Percentiles rank a stretch among this genome's conserved stretches.
phyloP scores from a whole-genome alignment of 53 echinoderm and acorn worm species.

The Antedon mediterranea region DNA sequence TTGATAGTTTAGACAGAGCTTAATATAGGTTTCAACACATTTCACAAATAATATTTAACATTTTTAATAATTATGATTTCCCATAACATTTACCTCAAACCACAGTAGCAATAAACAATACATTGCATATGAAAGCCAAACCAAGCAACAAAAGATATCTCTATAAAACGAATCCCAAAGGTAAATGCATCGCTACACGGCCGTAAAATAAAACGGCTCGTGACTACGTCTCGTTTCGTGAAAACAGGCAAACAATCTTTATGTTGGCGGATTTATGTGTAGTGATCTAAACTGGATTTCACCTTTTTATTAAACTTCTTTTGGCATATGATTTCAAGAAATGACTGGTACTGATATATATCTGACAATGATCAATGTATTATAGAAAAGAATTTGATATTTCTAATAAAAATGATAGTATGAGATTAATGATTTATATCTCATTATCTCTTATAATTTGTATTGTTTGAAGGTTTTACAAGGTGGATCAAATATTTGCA shows the following conservation, averaged over 20 bases:
- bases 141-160: not conserved
- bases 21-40: too few species aligned
- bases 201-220: not conserved
- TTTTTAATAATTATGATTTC: too few species aligned
- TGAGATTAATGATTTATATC: too few species aligned
- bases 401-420: too few species aligned
- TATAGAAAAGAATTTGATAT: too few species aligned
- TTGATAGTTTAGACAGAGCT: too few species aligned
- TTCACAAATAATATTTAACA: too few species aligned
- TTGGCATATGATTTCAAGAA: not conserved
- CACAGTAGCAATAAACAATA: not conserved
- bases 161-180: not conserved
- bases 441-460: too few species aligned
- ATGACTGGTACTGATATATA: not conserved
- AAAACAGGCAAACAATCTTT: not conserved
- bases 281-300: not conserved
- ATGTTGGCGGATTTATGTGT: not conserved
- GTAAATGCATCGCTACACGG: not conserved
- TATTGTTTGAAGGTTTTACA: too few species aligned
- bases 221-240: not conserved
- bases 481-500: too few species aligned
- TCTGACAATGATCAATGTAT: too few species aligned
- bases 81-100: not conserved
- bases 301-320: not conserved
- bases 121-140: not conserved